Percentiles rank a stretch among this genome's conserved stretches.
Evolutionary conservation across 2,797 vertebrate genomes (phyloP).

Genomic region (Fistularia tabacaria): DNA sequence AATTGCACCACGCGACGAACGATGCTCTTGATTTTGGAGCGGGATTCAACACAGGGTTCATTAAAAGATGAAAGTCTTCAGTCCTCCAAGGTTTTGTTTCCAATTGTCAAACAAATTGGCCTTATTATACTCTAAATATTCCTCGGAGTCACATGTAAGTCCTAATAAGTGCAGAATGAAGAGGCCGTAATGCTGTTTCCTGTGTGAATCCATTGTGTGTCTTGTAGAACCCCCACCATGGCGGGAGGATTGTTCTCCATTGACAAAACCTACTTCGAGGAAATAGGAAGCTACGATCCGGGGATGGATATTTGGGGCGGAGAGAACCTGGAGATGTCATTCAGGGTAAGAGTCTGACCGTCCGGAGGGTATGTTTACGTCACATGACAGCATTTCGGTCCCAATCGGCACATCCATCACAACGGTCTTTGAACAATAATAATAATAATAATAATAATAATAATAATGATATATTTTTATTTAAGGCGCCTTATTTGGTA

Average conservation of each 20-base stretch:
- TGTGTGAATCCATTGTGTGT: conserved; percentile 8
- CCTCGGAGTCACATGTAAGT: conserved; percentile 16
- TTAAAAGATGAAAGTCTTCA: conserved; percentile 49
- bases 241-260: conserved; percentile 97
- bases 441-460: too few relatives aligned
- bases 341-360: conserved; percentile 82
- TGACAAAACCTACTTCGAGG: conserved; percentile 96
- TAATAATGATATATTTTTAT: too few relatives aligned
- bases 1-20: conserved; percentile 39
- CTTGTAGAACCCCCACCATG: conserved; percentile 93
- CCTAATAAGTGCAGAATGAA: conserved; percentile 10
- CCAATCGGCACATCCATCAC: too few relatives aligned
- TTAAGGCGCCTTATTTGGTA: too few relatives aligned
- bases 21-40: conserved; percentile 31
- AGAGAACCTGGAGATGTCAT: conserved; percentile 99
- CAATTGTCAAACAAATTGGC: conserved; percentile 41
- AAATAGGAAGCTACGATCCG: conserved; percentile 97
- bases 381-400: too few relatives aligned
- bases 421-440: too few relatives aligned
- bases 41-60: conserved; percentile 22
- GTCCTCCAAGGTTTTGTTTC: conserved; percentile 40
- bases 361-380: too few relatives aligned
- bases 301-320: conserved; percentile 99
- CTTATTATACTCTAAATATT: conserved; percentile 28
- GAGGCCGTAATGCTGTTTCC: conserved; percentile 3